Base-by-base conservation (phyloP, 2,113 vertebrate genomes). In the Castor canadensis region DNA sequence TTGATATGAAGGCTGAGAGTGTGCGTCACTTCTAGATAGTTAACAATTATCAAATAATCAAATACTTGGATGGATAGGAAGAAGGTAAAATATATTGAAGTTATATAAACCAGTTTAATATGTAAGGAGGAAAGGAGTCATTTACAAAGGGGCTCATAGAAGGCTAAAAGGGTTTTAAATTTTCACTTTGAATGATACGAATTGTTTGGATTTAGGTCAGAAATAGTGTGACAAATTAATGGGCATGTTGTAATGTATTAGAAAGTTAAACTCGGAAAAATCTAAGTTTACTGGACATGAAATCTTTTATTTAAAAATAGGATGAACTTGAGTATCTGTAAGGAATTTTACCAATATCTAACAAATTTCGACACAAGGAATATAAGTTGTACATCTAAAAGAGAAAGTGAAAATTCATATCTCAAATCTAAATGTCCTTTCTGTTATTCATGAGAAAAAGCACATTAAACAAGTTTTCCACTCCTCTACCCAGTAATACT, bases 141-240 rank as follows among this genome's bases (percentile, higher is more conserved):
- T n/a, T 88, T 71, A 89, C 52, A 52, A 87, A 93, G 19, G 66
- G 8, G 19, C 43, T 92, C 45, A 9, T 24, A 38, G n/a, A 32
- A 83, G 3, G 15, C 26, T 66, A 69, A 52, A 32, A 28, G 58
- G 28, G 26, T 84, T 85, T 79, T 75, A 40, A 58, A 72, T 69
- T 75, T 87, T 52, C 49, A 81, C 45, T 81, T 96, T 71, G 16
- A 92, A 67, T 10, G 35, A 26, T 52, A 16, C 22, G 22, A 52
- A 60, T 30, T 35, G 9, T 84, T 89, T 92, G 19, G 19, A 82
- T 73, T 79, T 87, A 62, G 83, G 43, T 60, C 12, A 28, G n/a
- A 96, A 83, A 77, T 73, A 62, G 72, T 43, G 12, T 45, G 89
- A 92, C 17, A 75, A 92, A 76, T 77, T 56, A 82, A n/a, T 47